Percentiles rank a stretch among this genome's conserved stretches.
Evolutionary conservation across 2,888 invertebrate genomes (phyloP).

Genomic region (Meliscaeva auricollis): DNA sequence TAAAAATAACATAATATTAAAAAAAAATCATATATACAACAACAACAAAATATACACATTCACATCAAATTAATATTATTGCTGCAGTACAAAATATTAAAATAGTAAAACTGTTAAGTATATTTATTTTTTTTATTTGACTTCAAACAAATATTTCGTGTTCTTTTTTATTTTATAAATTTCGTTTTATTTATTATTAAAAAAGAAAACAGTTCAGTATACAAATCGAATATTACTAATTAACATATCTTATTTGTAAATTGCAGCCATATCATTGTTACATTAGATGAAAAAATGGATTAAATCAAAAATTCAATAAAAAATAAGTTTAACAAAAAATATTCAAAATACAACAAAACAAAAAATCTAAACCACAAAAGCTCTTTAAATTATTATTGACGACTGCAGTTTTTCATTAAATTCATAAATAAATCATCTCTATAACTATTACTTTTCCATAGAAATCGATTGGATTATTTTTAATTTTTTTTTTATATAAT

Average conservation of each 20-base stretch:
- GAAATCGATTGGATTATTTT: constrained; percentile 20
- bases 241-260: constrained; percentile 75
- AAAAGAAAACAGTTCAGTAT: constrained; percentile 58
- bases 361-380: constrained; percentile 28
- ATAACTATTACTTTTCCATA: constrained; percentile 45
- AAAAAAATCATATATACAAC: constrained; percentile 43
- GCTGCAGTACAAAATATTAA: constrained; percentile 74
- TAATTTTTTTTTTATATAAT: constrained; percentile 45
- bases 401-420: constrained; percentile 62
- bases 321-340: constrained; percentile 30
- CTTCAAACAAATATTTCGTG: too few species aligned
- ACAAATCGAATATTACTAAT: constrained; percentile 62
- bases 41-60: constrained; percentile 61
- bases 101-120: too few species aligned
- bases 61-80: constrained; percentile 64
- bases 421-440: constrained; percentile 21
- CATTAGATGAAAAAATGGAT: constrained; percentile 63
- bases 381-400: constrained; percentile 28
- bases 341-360: not conserved
- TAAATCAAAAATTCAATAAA: constrained; percentile 34
- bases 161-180: not conserved
- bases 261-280: constrained; percentile 76
- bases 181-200: constrained; percentile 3
- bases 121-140: not conserved
- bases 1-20: constrained; percentile 39